Evolutionary conservation across 2,888 invertebrate species (phyloP).

Genomic region (Sthenelais limicola): DNA sequence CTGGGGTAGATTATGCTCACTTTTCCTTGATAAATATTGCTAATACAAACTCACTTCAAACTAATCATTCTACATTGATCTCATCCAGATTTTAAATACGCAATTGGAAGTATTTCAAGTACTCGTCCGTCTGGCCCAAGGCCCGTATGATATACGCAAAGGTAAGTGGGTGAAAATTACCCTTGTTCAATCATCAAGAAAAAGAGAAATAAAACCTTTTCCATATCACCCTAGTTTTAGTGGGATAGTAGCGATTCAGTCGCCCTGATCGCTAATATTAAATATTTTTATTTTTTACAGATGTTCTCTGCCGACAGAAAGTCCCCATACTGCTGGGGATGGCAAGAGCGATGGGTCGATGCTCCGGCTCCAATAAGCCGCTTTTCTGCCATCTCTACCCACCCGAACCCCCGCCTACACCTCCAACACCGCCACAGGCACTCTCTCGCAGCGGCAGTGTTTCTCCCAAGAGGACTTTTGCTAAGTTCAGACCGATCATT

Average conservation of each 20-base stretch:
- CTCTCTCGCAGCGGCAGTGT: not conserved
- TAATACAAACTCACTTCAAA: conserved; percentile 4
- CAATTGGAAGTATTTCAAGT: conserved; percentile 69
- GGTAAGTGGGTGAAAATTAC: no score
- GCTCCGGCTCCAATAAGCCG: conserved; percentile 79
- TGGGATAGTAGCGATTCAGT: no score
- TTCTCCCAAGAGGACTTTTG: conserved; percentile 70
- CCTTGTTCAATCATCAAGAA: no score
- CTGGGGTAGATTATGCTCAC: no score
- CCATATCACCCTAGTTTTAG: no score
- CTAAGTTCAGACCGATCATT: conserved; percentile 84
- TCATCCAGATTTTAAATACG: conserved; percentile 65
- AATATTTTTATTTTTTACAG: conserved; percentile 71
- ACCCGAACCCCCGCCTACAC: conserved; percentile 66
- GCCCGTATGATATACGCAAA: conserved; percentile 60
- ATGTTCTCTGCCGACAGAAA: conserved; percentile 87
- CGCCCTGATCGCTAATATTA: no score
- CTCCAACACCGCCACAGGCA: not conserved
- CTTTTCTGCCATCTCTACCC: conserved; percentile 89
- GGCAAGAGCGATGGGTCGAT: conserved; percentile 92
- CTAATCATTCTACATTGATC: no score
- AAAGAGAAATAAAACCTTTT: no score
- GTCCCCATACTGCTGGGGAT: conserved; percentile 91
- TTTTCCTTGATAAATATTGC: no score
- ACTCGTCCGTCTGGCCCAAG: conserved; percentile 64